Base-by-base conservation (phyloP, 2,888 invertebrate species). In the Epiblema foenella region DNA sequence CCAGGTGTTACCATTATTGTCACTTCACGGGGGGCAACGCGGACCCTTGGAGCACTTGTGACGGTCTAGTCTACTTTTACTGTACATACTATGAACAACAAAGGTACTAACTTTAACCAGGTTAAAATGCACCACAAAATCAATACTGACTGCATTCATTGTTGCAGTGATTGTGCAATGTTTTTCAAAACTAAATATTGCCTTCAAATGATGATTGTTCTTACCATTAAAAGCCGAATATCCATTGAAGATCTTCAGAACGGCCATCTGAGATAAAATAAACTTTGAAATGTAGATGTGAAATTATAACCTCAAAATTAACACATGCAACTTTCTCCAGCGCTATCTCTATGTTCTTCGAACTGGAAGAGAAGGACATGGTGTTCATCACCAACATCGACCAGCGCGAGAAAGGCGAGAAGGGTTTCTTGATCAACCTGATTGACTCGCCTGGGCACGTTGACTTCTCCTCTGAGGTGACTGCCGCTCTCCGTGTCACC, bases 401-500 rank as follows among this genome's bases (percentile, higher is more conserved):
- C 91, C 98, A 98, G 92, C 96, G 98, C 85, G 98, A 99, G 85
- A 97, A 97, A 94, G 96, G 94, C 42, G 96, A 96, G 80, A 97
- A 96, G 91, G 99, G 99, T 94, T 99, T 99, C 96, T 97, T 99
- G 93, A 99, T 99, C 95, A 99, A 99, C 93, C 94, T 99, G 93
- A 99, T 99, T 83, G 99, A 99, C 94, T 99, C 99, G 20, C 99
- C 99, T 79, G 99, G 99, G 78, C 99, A 99, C 97, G 99, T 99
- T 86, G 99, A 99, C 94, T 99, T 99, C 95, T 99, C 99, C 4
- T 99, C 98, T 77, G 99, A 99, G 94, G 99, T 99, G 79, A 99
- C 99, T 68, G 99, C 99, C 83, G 99, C 99, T 80, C 97, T 99
- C 77, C 98, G 99, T 95, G 99, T 99, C 63, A 99, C 99, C 85